Conservation (phyloP, 2,888 invertebrate genomes). For the Tiphia femorata region DNA sequence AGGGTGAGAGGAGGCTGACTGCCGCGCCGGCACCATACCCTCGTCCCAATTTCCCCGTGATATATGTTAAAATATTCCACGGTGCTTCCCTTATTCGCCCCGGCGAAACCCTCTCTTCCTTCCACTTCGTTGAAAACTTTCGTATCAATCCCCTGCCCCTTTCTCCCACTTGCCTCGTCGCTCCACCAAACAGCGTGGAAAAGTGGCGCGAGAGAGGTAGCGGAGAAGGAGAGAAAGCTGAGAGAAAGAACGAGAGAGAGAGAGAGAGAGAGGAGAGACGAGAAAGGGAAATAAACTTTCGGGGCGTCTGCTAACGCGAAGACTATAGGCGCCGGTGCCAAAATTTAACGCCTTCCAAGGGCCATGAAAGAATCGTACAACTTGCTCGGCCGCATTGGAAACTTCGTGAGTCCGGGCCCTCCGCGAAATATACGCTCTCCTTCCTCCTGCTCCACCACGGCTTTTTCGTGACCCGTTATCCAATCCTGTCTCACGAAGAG, state of each 20-base stretch:
- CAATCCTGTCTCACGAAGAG: too few species aligned
- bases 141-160: conserved; percentile 6
- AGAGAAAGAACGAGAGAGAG: conserved; percentile 13
- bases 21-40: conserved; percentile 34
- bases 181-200: conserved; percentile 26
- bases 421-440: too few species aligned
- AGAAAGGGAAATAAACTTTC: conserved; percentile 19
- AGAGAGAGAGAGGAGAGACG: conserved; percentile 11
- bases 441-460: too few species aligned
- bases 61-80: conserved; percentile 60
- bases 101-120: conserved; percentile 11
- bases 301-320: conserved; percentile 52
- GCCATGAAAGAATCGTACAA: conserved; percentile 53
- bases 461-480: too few species aligned
- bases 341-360: conserved; percentile 46
- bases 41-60: conserved; percentile 50
- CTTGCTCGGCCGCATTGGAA: conserved; percentile 27
- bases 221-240: not conserved
- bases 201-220: conserved; percentile 24
- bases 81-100: conserved; percentile 40
- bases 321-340: conserved; percentile 44
- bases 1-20: conserved; percentile 3
- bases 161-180: not conserved
- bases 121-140: too few species aligned
- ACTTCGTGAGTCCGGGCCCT: not conserved